Evolutionary conservation across 2,797 vertebrate genomes (phyloP), one percentile per base, ranked within the genome.

Genomic region (Cephalopachus bancanus): DNA sequence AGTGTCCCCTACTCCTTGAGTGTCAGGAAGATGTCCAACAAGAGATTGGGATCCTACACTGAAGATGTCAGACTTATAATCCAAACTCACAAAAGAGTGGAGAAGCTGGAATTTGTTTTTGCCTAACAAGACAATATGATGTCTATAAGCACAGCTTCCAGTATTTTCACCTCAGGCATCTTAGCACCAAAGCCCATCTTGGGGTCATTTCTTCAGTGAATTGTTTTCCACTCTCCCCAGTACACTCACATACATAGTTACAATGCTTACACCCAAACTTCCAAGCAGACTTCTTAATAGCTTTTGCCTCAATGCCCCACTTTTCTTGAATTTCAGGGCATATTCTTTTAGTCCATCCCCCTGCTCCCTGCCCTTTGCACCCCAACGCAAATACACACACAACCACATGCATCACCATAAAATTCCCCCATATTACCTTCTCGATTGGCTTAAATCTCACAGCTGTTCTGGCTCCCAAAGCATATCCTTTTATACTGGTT

Each of bases 401-500:
- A 16, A 8, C 20, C 55, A 60, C 37, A 44, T 0, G 22, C 11
- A 67, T 65, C 59, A 83, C 55, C 49, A 9, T 33, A 78, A 85
- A 88, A 95, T 49, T 22, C 76, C 81, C 80, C 62, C 15, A 88
- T 51, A 24, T 64, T 76, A 98, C 98, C 98, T 98, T 98, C n/a
- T 0, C 74, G 26, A 96, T 24, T 33, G 97, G 74, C 1, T 93
- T 87, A 96, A 99, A 99, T 1, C 99, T 98, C 0, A 65, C 53
- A 2, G 98, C 95, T 10, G 99, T 99, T 95, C 99, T 99, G 1
- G 99, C 99, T 97, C 98, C 98, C 69, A 99, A 30, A 37, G 92
- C 44, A 1, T 99, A 99, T 12, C 99, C 99, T 96, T 96, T 99
- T 53, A 53, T 99, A 97, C 99, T 99, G 65, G 90, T 95, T 0